Base-by-base conservation (phyloP, 2,797 vertebrate species). In the Siniperca scherzeri region DNA sequence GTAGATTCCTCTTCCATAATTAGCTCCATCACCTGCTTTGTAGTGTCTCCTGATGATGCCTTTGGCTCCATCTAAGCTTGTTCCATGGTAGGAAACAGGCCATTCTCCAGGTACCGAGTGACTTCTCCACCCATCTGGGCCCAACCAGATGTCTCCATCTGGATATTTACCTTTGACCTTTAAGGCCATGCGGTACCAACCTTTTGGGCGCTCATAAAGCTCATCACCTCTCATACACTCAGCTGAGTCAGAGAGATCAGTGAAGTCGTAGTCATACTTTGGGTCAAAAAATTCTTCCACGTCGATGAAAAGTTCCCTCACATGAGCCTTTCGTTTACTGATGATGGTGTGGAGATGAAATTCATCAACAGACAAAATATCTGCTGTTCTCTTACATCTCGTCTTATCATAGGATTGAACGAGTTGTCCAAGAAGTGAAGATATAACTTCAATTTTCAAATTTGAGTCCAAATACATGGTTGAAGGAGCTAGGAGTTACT, bases 11-110 rank as follows among this genome's bases (percentile, higher is more conserved):
- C 85, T 80, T 5, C 78, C 81, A 7, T 46, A 62, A 0, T 0
- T 6, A 36, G 33, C 33, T 5, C 79, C 0, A 0, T 0, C 0
- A 14, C 84, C 84, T 33, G 80, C 38, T 8, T 0, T 81, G 74
- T 88, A 87, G 71, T 85, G 17, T 11, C 19, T 59, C 8, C 0
- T 70, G 77, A 86, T 77, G 79, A 84, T 86, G 21, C 74, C 74
- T 50, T 9, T 81, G 53, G 59, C 67, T 65, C 77, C 80, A 0
- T 52, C 38, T 36, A 77, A 4, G 11, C 55, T 46, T 12, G 77
- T 83, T 57, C 82, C 85, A 21, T 89, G 85, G 52, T 74, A 87
- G 42, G 73, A 85, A 44, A 87, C 82, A 21, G 79, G 78, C 87
- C 82, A 89, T 57, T 87, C 82, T 61, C 66, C 77, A 7, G 52